These are phyloP conservation scores for Halcyon chelicuti DNA, from an alignment of 2,797 vertebrate genomes.

Conservation along the genomic window DNA sequence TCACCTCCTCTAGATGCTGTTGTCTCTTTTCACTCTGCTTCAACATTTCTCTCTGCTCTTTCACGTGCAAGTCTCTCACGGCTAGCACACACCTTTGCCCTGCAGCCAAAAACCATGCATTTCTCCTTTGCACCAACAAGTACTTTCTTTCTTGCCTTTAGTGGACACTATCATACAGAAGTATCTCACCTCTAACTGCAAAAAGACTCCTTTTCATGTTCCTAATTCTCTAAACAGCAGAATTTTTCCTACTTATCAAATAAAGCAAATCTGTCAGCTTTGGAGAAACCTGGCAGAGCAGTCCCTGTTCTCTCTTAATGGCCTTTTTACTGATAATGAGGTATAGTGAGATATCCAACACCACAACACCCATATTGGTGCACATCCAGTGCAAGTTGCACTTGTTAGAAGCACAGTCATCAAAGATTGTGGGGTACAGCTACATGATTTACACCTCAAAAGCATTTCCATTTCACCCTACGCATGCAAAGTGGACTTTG, in stretches of 20 bases:
- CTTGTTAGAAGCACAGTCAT: neutral
- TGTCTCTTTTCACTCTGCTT: neutral
- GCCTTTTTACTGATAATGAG: neutral
- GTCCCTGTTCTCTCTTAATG: neutral
- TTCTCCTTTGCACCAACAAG: neutral
- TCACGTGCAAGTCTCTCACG: neutral
- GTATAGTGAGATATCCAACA: neutral
- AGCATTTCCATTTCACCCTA: neutral
- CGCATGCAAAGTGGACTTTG: neutral
- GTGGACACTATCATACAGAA: neutral
- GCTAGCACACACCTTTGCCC: neutral
- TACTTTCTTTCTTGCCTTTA: neutral
- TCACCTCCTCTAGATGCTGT: neutral
- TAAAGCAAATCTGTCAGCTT: neutral
- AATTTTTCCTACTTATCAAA: neutral
- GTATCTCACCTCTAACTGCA: neutral
- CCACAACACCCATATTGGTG: neutral
- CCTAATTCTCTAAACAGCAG: neutral
- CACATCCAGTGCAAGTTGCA: neutral
- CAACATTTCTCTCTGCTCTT: neutral
- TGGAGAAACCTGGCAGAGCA: neutral
- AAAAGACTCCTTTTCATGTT: neutral
- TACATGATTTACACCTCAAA: neutral
- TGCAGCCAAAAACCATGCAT: neutral
- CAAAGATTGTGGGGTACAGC: neutral